A percentile compares a stretch with the other conserved stretches of the same genome.
phyloP scores from a whole-genome alignment of 2,888 invertebrate genomes.

The Sialis fuliginosa region DNA sequence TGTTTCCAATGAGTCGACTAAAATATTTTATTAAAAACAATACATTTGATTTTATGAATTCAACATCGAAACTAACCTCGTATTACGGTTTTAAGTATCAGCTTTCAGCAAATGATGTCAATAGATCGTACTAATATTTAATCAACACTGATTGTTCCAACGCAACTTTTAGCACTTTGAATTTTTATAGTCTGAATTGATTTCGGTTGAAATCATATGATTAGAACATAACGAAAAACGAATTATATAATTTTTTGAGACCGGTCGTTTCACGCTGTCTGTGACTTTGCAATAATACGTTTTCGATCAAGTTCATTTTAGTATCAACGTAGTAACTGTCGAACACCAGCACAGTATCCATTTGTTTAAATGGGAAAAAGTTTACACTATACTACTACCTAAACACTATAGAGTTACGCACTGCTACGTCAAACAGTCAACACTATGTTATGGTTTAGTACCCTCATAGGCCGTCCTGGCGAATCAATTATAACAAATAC shows the following conservation, averaged over 20 bases:
- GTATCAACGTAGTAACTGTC: slow-evolving; percentile 12
- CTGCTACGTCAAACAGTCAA: too few species aligned
- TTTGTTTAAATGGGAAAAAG: neutral
- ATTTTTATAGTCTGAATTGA: too few species aligned
- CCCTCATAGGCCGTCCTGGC: neutral
- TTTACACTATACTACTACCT: neutral
- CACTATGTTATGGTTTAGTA: too few species aligned
- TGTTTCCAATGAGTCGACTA: too few species aligned
- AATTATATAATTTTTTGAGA: slow-evolving; percentile 73
- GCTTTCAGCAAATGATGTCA: neutral
- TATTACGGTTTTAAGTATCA: neutral
- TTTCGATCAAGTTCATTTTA: slow-evolving; percentile 53
- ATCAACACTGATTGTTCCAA: too few species aligned
- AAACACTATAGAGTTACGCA: too few species aligned
- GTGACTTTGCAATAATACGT: slow-evolving; percentile 61
- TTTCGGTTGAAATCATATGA: slow-evolving; percentile 9
- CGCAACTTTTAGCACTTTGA: too few species aligned
- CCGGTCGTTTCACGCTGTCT: slow-evolving; percentile 70
- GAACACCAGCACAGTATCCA: slow-evolving; percentile 3
- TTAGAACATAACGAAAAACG: slow-evolving; percentile 74
- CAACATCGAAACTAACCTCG: too few species aligned
- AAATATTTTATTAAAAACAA: too few species aligned
- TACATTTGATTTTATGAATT: too few species aligned
- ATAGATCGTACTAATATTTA: neutral
- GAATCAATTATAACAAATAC: neutral